A percentile compares a stretch with the other conserved stretches of the same genome.
Conservation (phyloP, 2,113 vertebrate species). For the Pica pica region DNA sequence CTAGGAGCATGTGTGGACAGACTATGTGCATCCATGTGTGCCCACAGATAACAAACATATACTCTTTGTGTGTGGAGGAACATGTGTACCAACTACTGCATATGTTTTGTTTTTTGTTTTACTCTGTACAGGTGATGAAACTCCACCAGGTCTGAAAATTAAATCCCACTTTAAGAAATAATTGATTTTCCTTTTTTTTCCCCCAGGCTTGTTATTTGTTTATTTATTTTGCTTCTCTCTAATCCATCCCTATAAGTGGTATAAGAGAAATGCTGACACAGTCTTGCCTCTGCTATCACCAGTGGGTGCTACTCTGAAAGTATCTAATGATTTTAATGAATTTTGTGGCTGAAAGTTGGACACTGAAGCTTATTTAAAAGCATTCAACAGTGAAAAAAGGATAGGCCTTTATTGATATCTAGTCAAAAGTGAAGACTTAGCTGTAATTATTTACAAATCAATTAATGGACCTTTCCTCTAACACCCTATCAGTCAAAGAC, state of each 20-base stretch:
- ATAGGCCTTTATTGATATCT: conserved; percentile 47
- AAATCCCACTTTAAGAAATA: background rate
- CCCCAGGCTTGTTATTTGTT: background rate
- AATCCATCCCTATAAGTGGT: background rate
- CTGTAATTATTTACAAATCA: conserved; percentile 74
- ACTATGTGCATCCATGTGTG: background rate
- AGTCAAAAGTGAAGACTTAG: conserved; percentile 59
- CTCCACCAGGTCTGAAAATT: background rate
- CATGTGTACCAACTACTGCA: background rate
- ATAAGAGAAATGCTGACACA: background rate
- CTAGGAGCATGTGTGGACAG: background rate
- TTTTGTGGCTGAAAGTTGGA: conserved; percentile 25
- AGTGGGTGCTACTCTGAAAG: conserved; percentile 14
- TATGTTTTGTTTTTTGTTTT: background rate
- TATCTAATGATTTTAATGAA: conserved; percentile 46
- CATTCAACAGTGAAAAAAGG: conserved; percentile 58
- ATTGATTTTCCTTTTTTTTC: background rate
- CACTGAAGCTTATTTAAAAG: conserved; percentile 50
- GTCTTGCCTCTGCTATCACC: background rate
- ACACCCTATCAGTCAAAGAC: conserved; percentile 62
- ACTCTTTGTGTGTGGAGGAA: background rate
- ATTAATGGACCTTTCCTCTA: conserved; percentile 66
- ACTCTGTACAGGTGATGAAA: background rate
- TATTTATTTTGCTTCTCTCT: background rate
- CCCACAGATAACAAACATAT: background rate